Percentiles rank a stretch among this genome's conserved stretches.
phyloP scores from a whole-genome alignment of 2,888 invertebrate genomes.

The Yponomeuta malinellus region DNA sequence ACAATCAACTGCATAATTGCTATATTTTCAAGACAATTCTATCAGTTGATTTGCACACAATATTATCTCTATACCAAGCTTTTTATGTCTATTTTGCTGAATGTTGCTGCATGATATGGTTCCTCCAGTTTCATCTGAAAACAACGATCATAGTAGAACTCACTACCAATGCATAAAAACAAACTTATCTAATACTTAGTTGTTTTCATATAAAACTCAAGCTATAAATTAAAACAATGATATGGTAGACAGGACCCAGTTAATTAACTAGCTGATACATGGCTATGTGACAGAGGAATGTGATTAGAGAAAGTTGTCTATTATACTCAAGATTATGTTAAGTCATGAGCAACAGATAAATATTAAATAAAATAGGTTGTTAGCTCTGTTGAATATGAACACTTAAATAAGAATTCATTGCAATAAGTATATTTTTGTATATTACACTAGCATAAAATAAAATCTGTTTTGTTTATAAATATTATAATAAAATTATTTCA shows the following conservation, averaged over 20 bases:
- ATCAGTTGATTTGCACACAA: neutral
- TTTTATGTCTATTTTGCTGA: neutral
- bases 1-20: neutral
- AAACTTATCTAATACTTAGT: neutral
- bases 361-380: neutral
- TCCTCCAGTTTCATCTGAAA: conserved; percentile 3
- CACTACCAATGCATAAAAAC: neutral
- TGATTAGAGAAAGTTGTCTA: conserved; percentile 6
- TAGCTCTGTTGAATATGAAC: conserved; percentile 5
- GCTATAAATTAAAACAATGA: neutral
- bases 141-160: neutral
- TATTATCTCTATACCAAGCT: neutral
- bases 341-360: conserved; percentile 11
- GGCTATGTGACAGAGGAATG: conserved; percentile 8
- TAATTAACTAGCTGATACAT: neutral
- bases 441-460: conserved; percentile 55
- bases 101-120: neutral
- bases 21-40: neutral
- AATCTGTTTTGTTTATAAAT: conserved; percentile 48
- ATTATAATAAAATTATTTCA: conserved; percentile 32
- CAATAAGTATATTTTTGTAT: conserved; percentile 62
- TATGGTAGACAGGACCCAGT: neutral
- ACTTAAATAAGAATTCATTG: conserved; percentile 38
- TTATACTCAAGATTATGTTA: neutral
- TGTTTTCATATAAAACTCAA: conserved; percentile 9